Percentiles rank a stretch among this genome's conserved stretches.
These are phyloP conservation scores for Ommatoiulus sabulosus DNA, from an alignment of 2,888 invertebrate species.

Conservation along the genomic window DNA sequence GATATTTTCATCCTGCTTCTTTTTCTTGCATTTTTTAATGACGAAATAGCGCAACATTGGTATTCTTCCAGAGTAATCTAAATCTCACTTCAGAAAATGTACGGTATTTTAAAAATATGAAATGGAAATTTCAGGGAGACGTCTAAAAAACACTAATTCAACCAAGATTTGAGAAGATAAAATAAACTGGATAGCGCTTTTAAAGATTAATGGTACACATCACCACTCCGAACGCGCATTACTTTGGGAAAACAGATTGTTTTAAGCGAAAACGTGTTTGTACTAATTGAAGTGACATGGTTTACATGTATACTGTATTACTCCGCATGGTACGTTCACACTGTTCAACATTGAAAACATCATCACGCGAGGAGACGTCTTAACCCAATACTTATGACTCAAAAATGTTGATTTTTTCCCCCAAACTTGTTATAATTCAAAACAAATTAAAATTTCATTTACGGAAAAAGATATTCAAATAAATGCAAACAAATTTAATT, in stretches of 20 bases:
- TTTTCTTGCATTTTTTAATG: neutral
- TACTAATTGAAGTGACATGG: neutral
- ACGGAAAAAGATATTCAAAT: too few relatives aligned
- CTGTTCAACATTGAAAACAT: neutral
- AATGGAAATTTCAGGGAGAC: slow-evolving; percentile 40
- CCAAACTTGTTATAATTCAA: too few relatives aligned
- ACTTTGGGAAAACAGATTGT: neutral
- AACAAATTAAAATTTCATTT: too few relatives aligned
- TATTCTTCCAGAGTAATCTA: neutral
- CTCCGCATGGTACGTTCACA: neutral
- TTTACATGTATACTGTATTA: neutral
- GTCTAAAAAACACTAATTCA: neutral
- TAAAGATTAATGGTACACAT: neutral
- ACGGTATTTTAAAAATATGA: neutral
- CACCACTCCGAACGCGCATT: neutral
- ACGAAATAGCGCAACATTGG: neutral
- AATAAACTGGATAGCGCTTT: neutral
- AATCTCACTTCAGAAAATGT: neutral
- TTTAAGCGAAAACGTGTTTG: neutral
- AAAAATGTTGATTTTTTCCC: too few relatives aligned
- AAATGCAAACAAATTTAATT: too few relatives aligned
- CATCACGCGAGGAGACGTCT: neutral
- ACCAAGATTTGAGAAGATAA: slow-evolving; percentile 9
- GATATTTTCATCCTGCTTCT: neutral
- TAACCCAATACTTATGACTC: neutral